phyloP scores from a whole-genome alignment of 2,797 vertebrate genomes.

The Alca torda region DNA sequence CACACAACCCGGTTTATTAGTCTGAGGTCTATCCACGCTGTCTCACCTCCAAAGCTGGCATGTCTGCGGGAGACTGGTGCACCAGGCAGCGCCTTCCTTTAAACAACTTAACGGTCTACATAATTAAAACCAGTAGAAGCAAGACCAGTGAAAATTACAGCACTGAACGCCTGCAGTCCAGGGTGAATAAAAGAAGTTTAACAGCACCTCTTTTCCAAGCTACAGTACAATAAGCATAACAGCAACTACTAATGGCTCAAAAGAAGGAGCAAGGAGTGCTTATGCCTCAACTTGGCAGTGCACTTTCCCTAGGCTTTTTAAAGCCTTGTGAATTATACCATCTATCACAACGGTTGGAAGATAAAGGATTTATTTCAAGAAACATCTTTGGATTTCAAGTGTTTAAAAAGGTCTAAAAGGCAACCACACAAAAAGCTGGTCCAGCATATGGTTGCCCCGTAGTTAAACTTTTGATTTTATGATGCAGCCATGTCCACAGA shows the following conservation, averaged over 20 bases:
- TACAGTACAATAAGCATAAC: rapidly evolving
- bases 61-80: background rate
- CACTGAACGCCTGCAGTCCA: background rate
- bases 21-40: background rate
- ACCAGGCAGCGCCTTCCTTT: background rate
- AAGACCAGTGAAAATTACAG: background rate
- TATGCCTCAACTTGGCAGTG: background rate
- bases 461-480: background rate
- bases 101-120: background rate
- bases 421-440: background rate
- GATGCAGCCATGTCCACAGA: background rate
- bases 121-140: background rate
- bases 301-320: background rate
- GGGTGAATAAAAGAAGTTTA: too few relatives aligned
- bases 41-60: background rate
- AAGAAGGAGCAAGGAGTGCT: background rate
- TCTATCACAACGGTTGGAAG: rapidly evolving
- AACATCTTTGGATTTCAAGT: background rate
- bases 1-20: background rate
- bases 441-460: background rate
- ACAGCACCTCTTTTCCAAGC: background rate
- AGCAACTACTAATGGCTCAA: background rate
- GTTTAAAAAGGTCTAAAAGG: background rate
- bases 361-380: background rate
- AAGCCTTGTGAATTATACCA: background rate